Evolutionary conservation across 1,140 invertebrate genomes (phyloP).

Genomic region (Macrotrachela quadricornifera): DNA sequence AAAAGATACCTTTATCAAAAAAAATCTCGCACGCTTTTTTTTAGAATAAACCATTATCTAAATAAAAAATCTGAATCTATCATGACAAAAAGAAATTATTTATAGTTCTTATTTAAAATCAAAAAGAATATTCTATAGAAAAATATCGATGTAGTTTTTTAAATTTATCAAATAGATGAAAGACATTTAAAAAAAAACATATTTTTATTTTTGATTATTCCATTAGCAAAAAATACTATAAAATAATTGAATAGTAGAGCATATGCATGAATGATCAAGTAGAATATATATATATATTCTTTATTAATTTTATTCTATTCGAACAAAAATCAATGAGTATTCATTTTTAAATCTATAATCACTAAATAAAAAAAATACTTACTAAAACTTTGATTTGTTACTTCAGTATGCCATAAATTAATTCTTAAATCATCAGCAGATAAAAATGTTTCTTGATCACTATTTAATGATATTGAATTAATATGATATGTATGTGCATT

Average conservation of each 20-base stretch:
- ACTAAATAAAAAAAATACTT: constrained; percentile 32
- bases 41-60: no score
- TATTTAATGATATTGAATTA: constrained; percentile 97
- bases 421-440: constrained; percentile 96
- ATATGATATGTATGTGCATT: constrained; percentile 99
- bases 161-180: no score
- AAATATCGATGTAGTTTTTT: no score
- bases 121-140: no score
- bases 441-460: constrained; percentile 95
- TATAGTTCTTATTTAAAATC: no score
- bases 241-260: neutral
- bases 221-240: no score
- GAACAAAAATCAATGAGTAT: constrained; percentile 1
- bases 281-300: neutral
- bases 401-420: constrained; percentile 96
- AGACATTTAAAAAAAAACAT: no score
- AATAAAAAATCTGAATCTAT: no score
- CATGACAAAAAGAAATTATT: no score
- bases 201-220: no score
- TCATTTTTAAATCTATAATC: neutral
- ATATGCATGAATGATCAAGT: neutral
- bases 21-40: no score
- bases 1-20: no score
- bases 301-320: neutral
- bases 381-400: constrained; percentile 96